Base-by-base conservation (phyloP, 2,888 invertebrate genomes). In the Sphaerophoria rueppellii region DNA sequence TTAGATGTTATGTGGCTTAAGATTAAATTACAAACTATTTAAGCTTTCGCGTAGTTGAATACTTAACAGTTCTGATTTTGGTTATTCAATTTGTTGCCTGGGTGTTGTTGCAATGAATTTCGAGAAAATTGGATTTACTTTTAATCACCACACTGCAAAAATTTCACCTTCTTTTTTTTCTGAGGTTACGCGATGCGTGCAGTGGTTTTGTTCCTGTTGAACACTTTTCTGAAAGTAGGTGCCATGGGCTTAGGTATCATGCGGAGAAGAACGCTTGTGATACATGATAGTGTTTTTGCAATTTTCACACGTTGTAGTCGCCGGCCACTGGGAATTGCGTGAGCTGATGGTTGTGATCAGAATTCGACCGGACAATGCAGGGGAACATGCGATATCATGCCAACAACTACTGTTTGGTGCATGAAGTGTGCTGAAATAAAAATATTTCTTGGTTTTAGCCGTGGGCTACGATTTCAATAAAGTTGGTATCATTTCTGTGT, bases 221-320 rank as follows among this genome's bases (percentile, higher is more conserved):
- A 4, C 4, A 11, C 9, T 24, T 43, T 46, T 60, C n/a, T 46
- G 14, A 54, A 52, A 52, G 63, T 48, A 24, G 40, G 24, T 60
- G 40, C 40, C 16, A 9, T 55, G 16, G 40, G 24, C 24, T 24
- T 57, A 14, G 37, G 16, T 58, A 57, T 60, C 14, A n/a, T 32
- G 14, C 37, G 55, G 73, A 55, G 37, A 61, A 50, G 48, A 32
- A 55, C 4, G 74, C 61, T 52, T 4, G 37, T 43, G 54, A 61
- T 65, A 24, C 67, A 57, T 60, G 78, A 46, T 43, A 16, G 24
- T 40, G 70, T 75, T 83, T 24, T 75, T 75, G 67, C 71, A 79
- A 61, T 79, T 83, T 83, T 80, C 75, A 71, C 79, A 83, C 79
- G 75, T 79, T 12, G 43, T 40, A 9, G 43, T 43, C 43, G 43